Base-by-base conservation (phyloP, 2,797 vertebrate genomes). In the Tarsius wallacei region DNA sequence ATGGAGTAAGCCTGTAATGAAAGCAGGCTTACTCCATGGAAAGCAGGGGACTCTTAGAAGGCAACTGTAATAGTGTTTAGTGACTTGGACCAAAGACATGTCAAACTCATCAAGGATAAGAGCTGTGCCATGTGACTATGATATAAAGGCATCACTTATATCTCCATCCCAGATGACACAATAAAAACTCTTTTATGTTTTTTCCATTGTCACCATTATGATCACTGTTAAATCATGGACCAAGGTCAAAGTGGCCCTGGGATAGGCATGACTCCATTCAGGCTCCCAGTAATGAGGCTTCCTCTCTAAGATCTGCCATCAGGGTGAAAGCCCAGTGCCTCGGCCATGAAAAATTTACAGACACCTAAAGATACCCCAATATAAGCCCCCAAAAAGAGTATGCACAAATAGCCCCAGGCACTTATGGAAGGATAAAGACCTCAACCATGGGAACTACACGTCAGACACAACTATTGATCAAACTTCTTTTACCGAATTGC, bases 101-200 rank as follows among this genome's bases (percentile, higher is more conserved):
- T 9, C 49, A n/a, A 80, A 47, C 19, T 68, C 47, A 47, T 47
- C 81, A 21, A 28, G 47, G 53, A 59, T 10, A 36, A 91, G 61
- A 24, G 71, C 33, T n/a, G 7, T 64, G 11, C 49, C 77, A 19
- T 57, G 12, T 90, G 77, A 81, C 14, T 66, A 16, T 61, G 16
- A 33, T 1, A 42, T 74, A 86, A 83, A 51, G 47, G 19, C n/a
- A 51, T n/a, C 49, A 51, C 22, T 89, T 19, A 70, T 2, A 53
- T 91, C 70, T 26, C 64, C 49, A 71, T 13, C 53, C 33, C 24
- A 21, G 61, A 81, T 53, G 11, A 86, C 33, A 92, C 14, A 90
- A 94, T 76, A 24, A 81, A 87, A 59, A 95, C 36, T 9, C 24
- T 83, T 78, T 31, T 36, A 15, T 87, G n/a, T 55, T 96, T 76